phyloP scores from a whole-genome alignment of 1,140 invertebrate species.

The Hydropsyche tenuis region DNA sequence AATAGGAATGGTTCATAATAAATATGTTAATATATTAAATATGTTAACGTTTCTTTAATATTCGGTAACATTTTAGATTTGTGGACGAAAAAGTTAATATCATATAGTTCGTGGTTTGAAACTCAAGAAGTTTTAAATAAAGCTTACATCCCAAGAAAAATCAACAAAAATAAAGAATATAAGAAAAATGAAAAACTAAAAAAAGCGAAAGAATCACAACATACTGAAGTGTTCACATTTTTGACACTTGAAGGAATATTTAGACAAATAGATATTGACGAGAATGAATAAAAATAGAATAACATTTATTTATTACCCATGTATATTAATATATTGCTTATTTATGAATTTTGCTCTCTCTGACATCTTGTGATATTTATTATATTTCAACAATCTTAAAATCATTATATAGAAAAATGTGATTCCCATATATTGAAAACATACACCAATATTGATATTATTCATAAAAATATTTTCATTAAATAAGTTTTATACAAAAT shows the following conservation, averaged over 20 bases:
- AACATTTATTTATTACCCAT: too few relatives aligned
- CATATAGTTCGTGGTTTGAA: constrained; percentile 43
- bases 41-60: background rate
- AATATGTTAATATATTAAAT: background rate
- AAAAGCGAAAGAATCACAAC: constrained; percentile 22
- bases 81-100: constrained; percentile 44
- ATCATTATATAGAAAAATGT: too few relatives aligned
- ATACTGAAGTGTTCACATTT: constrained; percentile 43
- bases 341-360: too few relatives aligned
- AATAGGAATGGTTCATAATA: background rate
- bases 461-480: too few relatives aligned
- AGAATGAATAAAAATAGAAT: constrained; percentile 14
- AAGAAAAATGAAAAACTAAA: constrained; percentile 22
- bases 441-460: too few relatives aligned
- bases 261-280: constrained; percentile 37
- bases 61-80: constrained; percentile 39
- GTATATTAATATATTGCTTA: too few relatives aligned
- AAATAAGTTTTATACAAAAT: too few relatives aligned
- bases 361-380: too few relatives aligned
- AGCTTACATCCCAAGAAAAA: constrained; percentile 37
- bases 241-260: constrained; percentile 43
- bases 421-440: too few relatives aligned
- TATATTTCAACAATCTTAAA: too few relatives aligned
- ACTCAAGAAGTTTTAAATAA: constrained; percentile 35
- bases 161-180: constrained; percentile 30